Evolutionary conservation across 2,888 invertebrate species (phyloP), one percentile per base, ranked within the genome.

Genomic region (Orthosia gracilis): DNA sequence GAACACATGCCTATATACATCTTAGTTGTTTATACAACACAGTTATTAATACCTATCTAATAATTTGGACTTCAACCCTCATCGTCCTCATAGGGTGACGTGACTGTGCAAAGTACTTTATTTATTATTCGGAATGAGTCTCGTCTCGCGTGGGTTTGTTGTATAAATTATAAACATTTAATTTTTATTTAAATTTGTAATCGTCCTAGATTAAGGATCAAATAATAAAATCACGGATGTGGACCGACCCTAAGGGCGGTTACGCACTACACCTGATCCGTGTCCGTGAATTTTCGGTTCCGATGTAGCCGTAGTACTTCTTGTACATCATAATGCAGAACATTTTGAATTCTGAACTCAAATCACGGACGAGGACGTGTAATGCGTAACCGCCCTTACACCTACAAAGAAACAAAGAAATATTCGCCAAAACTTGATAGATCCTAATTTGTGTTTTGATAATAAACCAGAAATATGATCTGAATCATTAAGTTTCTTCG

Each of bases 401-500:
- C 18, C 50, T 65, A 55, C 26, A 17, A 26, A 13, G 23, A 40
- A 57, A 52, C 23, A 58, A 47, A 57, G 15, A 50, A 31, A 21
- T 9, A 58, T 64, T 17, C 3, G 15, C 12, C 45, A 76, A 52
- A 63, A 47, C 1, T 54, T 58, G 4, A 26, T 31, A 63, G 12
- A 40, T 17, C n/a, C 40, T 65, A 45, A 62, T 40, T 67, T 15
- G 12, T 40, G 57, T 57, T 63, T 73, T 47, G 15, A 40, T 40
- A n/a, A 58, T 68, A 64, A 69, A 70, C 4, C 50, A 62, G 57
- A 62, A 69, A 57, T 52, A 40, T 65, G 21, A 65, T 80, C 64
- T 83, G 75, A 85, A 62, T 85, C 80, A 83, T 76, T 65, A 72
- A 70, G 55, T 68, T 83, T 85, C 86, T 54, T 66, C 55, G 74